Percentiles rank a stretch among this genome's conserved stretches.
Conservation (phyloP, 30 jellyfish, hydroid and myxozoan species). For the Nemopilema nomurai region DNA sequence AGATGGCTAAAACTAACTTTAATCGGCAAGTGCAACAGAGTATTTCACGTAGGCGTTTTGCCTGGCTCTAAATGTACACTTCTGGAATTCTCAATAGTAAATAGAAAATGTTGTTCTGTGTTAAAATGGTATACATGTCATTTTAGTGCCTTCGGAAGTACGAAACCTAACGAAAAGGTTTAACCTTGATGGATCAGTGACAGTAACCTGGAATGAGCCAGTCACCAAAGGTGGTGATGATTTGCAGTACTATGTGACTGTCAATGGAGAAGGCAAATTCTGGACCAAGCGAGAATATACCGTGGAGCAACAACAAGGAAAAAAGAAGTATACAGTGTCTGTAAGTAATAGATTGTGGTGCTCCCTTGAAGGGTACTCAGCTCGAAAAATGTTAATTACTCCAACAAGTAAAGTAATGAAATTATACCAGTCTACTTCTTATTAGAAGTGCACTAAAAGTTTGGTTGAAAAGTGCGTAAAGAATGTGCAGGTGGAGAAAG, state of each 20-base stretch:
- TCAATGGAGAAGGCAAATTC: conserved; percentile 39
- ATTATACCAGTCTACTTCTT: no score
- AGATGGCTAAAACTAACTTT: no score
- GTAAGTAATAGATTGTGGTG: conserved; percentile 7
- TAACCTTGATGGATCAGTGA: conserved; percentile 61
- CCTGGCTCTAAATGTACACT: no score
- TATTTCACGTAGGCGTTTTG: no score
- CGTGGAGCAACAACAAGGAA: conserved; percentile 38
- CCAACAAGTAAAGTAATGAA: no score
- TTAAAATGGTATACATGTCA: neutral
- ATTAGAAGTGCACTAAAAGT: no score
- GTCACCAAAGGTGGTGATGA: conserved; percentile 48
- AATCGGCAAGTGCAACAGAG: no score
- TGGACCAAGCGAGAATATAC: conserved; percentile 6
- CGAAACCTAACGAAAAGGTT: conserved; percentile 15
- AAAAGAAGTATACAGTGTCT: conserved; percentile 37
- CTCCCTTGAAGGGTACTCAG: neutral
- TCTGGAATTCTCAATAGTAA: no score
- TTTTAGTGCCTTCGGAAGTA: conserved; percentile 65
- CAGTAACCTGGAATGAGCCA: conserved; percentile 74
- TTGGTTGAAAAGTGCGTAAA: no score
- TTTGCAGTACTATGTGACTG: conserved; percentile 30
- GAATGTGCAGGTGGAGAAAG: no score
- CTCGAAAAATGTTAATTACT: no score
- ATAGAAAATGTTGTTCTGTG: neutral